Conservation (phyloP, 2,113 vertebrate species). For the Leuciscus idus region DNA sequence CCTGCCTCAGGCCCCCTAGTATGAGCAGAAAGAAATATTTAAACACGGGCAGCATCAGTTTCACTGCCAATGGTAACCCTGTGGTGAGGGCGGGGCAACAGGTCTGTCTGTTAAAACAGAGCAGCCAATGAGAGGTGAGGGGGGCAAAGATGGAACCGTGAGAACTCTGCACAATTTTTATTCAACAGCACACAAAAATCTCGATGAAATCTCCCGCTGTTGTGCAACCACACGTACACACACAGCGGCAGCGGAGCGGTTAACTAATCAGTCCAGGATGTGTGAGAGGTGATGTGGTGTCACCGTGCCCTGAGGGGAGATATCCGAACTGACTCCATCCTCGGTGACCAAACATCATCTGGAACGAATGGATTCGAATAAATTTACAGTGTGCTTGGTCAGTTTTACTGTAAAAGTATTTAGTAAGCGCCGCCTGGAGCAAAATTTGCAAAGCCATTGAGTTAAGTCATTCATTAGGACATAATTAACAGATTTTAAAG, state of each 20-base stretch:
- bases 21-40: conserved; percentile 39
- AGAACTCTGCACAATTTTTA: not conserved
- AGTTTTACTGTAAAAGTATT: conserved; percentile 52
- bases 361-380: conserved; percentile 47
- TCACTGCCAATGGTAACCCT: conserved; percentile 46
- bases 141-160: not conserved
- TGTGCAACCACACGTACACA: conserved; percentile 34
- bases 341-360: conserved; percentile 46
- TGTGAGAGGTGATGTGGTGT: conserved; percentile 45
- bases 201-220: not conserved
- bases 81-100: conserved; percentile 20
- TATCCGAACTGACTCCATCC: conserved; percentile 34
- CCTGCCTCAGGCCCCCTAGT: conserved; percentile 29
- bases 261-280: conserved; percentile 56
- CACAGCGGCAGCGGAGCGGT: conserved; percentile 28
- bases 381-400: conserved; percentile 25
- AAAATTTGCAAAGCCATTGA: conserved; percentile 23
- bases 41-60: conserved; percentile 45
- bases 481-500: conserved; percentile 38
- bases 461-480: conserved; percentile 55
- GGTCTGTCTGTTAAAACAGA: conserved; percentile 38
- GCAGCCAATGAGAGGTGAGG: conserved; percentile 31
- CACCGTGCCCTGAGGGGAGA: conserved; percentile 40
- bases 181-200: conserved; percentile 32
- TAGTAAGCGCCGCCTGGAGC: conserved; percentile 32